Evolutionary conservation across 2,888 invertebrate species (phyloP), one percentile per base, ranked within the genome.

Genomic region (Euproctis similis): DNA sequence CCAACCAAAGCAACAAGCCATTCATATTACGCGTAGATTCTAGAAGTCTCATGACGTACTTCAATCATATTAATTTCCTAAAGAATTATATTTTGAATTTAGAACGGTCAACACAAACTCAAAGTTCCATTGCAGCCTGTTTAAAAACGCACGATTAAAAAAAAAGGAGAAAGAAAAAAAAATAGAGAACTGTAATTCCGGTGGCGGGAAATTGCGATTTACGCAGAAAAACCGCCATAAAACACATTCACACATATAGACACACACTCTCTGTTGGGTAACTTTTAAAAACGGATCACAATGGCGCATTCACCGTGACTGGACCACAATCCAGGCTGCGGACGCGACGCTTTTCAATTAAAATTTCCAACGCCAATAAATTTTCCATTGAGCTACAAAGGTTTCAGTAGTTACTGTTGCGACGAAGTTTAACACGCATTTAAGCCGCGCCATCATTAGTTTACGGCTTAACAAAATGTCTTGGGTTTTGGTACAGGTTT

Each of bases 211-310:
- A 48, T 50, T 45, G 51, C 48, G 40, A 40, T 47, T 51, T 50
- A 51, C 42, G 45, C 45, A 34, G 43, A 39, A 47, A n/a, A 46
- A 47, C 35, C 43, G 35, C 46, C 38, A 43, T 46, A 50, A 46
- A 50, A 43, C 41, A 49, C 50, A 46, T 43, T 46, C 50, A 48
- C 23, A 29, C 41, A 49, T 46, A 46, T 43, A 49, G 46, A 48
- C 23, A 29, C 74, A 76, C 77, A 68, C 66, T 64, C 59, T 59
- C 59, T 58, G 59, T 64, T 62, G 66, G 62, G 68, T 76, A 76
- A 69, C 45, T 50, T 50, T 50, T 45, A 47, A 50, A 74, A 74
- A 41, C 38, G 50, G 43, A 48, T 48, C 48, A 48, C 48, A 48
- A 48, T 48, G 36, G 43, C 23, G 50, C 41, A 48, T 46, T 48